These are phyloP conservation scores for Miniopterus natalensis DNA, from an alignment of 2,113 vertebrate species.

Conservation along the genomic window DNA sequence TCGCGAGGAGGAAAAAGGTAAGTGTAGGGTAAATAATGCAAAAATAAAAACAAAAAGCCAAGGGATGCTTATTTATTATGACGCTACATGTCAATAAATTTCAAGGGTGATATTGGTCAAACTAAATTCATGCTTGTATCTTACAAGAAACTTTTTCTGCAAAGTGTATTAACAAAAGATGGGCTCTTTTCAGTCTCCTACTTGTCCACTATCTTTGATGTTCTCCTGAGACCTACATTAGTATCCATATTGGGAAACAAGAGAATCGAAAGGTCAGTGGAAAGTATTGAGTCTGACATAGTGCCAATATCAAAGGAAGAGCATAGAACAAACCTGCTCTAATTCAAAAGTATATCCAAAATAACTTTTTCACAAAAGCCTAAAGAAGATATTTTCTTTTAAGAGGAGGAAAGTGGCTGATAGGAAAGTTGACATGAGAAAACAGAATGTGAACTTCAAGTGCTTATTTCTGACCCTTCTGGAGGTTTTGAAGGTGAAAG, in stretches of 20 bases:
- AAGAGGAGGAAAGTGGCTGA: not conserved
- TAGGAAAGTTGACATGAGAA: not conserved
- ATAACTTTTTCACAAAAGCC: not conserved
- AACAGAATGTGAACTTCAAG: not conserved
- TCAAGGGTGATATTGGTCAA: not conserved
- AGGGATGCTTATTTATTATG: not conserved
- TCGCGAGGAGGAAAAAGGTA: not conserved
- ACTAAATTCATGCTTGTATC: constrained; percentile 40
- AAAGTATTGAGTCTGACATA: not conserved
- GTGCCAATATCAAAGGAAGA: not conserved
- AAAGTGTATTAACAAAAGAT: not conserved
- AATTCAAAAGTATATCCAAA: not conserved
- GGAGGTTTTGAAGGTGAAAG: not conserved
- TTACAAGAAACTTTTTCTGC: not conserved
- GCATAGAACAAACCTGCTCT: not conserved
- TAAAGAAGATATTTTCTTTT: not conserved
- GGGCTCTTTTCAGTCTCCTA: too few species aligned
- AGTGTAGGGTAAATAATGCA: not conserved
- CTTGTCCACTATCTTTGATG: not conserved
- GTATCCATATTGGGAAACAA: not conserved
- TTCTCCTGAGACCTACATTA: not conserved
- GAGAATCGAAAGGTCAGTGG: not conserved
- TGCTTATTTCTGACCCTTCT: not conserved
- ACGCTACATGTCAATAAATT: not conserved
- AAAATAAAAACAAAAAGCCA: not conserved